These are phyloP conservation scores for Molossus molossus DNA, from an alignment of 2,797 vertebrate species.

Conservation along the genomic window DNA sequence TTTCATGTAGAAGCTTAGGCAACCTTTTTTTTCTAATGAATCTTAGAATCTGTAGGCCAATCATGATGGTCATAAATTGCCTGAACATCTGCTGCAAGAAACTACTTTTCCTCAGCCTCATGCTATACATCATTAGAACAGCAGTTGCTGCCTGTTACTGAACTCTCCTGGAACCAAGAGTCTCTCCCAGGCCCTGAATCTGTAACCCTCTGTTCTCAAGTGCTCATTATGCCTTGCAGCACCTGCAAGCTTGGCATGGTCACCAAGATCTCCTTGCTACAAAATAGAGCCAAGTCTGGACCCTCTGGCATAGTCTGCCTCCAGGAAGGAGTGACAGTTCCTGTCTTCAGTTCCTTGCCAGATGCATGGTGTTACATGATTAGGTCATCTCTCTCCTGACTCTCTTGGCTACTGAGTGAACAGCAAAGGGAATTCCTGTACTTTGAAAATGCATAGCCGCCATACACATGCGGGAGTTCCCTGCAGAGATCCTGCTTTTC, in stretches of 20 bases:
- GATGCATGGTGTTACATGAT: background rate
- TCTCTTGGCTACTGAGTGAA: background rate
- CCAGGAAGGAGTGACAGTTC: background rate
- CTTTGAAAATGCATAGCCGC: background rate
- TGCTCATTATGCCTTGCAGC: background rate
- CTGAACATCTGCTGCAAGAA: background rate
- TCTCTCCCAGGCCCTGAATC: background rate
- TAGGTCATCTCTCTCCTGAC: background rate
- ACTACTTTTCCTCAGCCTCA: background rate
- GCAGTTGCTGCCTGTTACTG: background rate
- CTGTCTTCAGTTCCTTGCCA: background rate
- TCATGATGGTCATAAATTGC: background rate
- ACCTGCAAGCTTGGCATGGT: background rate
- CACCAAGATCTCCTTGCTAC: background rate
- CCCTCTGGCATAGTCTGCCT: background rate
- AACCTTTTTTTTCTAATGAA: background rate
- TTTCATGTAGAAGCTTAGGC: background rate
- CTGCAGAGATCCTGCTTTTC: background rate
- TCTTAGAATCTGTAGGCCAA: background rate
- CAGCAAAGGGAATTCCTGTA: background rate
- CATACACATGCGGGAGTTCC: background rate
- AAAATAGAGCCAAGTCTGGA: background rate
- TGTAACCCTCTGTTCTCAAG: background rate
- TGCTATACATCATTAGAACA: background rate
- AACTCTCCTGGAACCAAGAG: background rate